Evolutionary conservation across 2,113 vertebrate genomes (phyloP), one percentile per base, ranked within the genome.

Genomic region (Paradoxurus hermaphroditus): DNA sequence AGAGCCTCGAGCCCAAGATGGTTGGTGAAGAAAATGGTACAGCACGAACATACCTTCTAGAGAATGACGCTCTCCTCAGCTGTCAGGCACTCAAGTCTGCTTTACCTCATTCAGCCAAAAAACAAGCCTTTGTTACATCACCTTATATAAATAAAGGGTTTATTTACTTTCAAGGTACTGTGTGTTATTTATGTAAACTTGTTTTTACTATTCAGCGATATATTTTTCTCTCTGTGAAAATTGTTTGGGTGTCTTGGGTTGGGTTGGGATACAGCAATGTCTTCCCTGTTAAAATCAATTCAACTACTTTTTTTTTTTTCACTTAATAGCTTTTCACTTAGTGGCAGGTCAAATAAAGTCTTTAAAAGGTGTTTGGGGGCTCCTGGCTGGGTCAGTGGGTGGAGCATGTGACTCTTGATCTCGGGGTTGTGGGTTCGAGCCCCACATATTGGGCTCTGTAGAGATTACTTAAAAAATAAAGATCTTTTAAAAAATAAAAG

Each of bases 141-240:
- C 78, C 29, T 75, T 18, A 15, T 25, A 29, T 12, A 11, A 3
- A 5, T 15, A 7, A 12, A 82, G 23, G 41, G 29, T 46, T 73
- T 53, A 46, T 49, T 36, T 70, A 36, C 21, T 67, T 82, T 59
- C 83, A 39, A 18, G 9, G 39, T 25, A n/a, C 21, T 23, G 3
- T 86, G 27, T 39, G 31, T 73, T 85, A 12, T 63, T 31, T 87
- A n/a, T 68, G 67, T 81, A 44, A 79, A 59, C 46, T 29, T 70
- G 89, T 67, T 68, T 77, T 73, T 21, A 16, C 34, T 73, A 39
- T 56, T 86, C 18, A 46, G 41, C 85, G 53, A 36, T 46, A 25
- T 53, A 31, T 88, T 39, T 70, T 63, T 86, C 75, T 82, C 9
- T 77, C 44, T 90, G 51, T 91, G 90, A 84, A 90, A 90, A 62